These are phyloP conservation scores for Callyntrura sp. DNA, from an alignment of 2,888 invertebrate genomes.

Conservation along the genomic window DNA sequence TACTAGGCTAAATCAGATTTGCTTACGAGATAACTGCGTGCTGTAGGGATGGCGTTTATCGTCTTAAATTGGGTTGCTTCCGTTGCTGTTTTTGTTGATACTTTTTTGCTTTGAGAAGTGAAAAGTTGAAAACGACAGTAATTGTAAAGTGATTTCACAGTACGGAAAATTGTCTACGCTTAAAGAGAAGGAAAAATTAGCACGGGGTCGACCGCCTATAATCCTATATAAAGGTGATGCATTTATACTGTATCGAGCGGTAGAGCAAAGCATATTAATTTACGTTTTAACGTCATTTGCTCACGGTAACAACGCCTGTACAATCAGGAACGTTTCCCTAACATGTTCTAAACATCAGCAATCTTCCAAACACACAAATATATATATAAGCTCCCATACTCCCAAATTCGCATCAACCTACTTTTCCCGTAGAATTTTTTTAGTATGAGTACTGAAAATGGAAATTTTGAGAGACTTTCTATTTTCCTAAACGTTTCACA, in stretches of 20 bases:
- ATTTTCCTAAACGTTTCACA: not conserved
- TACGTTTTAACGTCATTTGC: conserved; percentile 35
- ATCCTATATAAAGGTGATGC: not conserved
- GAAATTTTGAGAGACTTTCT: not conserved
- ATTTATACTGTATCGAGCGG: not conserved
- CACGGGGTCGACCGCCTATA: not conserved
- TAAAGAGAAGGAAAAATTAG: conserved; percentile 33
- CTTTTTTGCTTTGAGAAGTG: conserved; percentile 24
- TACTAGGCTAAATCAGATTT: too few relatives aligned
- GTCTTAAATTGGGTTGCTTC: not conserved
- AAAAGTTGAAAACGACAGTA: not conserved
- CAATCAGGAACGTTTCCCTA: too few relatives aligned
- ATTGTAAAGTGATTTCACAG: conserved; percentile 16
- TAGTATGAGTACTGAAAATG: too few relatives aligned
- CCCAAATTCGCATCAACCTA: not conserved
- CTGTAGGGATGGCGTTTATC: not conserved
- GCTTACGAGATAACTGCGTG: not conserved
- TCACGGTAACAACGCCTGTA: not conserved
- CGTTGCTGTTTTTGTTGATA: not conserved
- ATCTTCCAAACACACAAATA: not conserved
- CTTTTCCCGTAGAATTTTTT: not conserved
- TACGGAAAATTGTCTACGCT: conserved; percentile 15
- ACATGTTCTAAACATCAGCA: not conserved
- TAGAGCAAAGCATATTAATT: not conserved
- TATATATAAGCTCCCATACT: not conserved